Base-by-base conservation (phyloP, 2,113 vertebrate genomes). In the Oncorhynchus mykiss region DNA sequence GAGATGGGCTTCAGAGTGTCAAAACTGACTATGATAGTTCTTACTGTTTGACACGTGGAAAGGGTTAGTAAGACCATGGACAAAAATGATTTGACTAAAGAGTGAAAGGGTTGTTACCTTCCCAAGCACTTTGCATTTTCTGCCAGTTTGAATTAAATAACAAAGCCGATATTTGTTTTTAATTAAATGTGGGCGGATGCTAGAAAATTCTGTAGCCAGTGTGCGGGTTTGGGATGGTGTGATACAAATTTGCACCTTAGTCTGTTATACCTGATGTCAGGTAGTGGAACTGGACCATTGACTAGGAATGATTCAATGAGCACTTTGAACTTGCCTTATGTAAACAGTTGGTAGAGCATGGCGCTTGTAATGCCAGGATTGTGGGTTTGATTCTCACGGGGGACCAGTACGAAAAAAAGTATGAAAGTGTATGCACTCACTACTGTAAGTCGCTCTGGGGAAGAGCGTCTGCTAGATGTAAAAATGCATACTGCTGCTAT, bases 311-410 rank as follows among this genome's bases (percentile, higher is more conserved):
- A 93, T 91, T 87, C 90, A 95, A 54, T 54, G 51, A 95, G 95
- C 95, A 95, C 95, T 95, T 95, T 95, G 91, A 94, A 92, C 91
- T 92, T 93, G 93, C 93, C 93, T 87, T 88, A 91, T 93, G 92
- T 91, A 92, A 92, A 88, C 39, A 45, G 9, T 45, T 45, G 39
- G 39, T 45, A 45, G 39, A 12, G 9, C 39, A 45, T 45, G 9
- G 8, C 9, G 8, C 39, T 45, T 45, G 39, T 2, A 45, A 11
- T 9, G 39, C 39, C 39, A 11, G 9, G 9, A 9, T 45, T 45
- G 9, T 45, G 2, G 39, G 9, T 45, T 45, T 2, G 0, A 12
- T 45, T 45, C 39, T 2, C 9, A 45, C 9, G 2, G 39, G 39
- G 9, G 39, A 45, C 39, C 39, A 45, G 9, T 45, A 45, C 9